Evolutionary conservation across 2,888 invertebrate genomes (phyloP).

Genomic region (Bimastos eiseni): DNA sequence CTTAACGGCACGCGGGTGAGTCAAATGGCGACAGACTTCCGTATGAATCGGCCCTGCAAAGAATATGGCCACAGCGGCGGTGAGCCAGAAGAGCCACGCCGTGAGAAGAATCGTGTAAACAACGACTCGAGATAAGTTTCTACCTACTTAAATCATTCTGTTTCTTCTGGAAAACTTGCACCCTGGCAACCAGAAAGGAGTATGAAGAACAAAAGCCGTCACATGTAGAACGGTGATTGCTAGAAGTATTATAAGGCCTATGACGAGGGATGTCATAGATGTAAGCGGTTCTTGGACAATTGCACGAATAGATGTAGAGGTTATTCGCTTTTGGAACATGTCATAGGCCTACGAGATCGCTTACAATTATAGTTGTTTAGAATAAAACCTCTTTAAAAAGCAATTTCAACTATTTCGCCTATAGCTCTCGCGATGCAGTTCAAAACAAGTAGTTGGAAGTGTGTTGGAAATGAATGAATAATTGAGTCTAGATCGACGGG

Average conservation of each 20-base stretch:
- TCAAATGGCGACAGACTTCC: not conserved
- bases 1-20: not conserved
- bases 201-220: not conserved
- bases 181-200: not conserved
- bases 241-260: not conserved
- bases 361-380: too few relatives aligned
- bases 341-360: too few relatives aligned
- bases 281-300: too few relatives aligned
- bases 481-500: too few relatives aligned
- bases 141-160: not conserved
- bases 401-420: too few relatives aligned
- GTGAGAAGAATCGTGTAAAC: conserved; percentile 13
- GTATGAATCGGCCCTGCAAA: not conserved
- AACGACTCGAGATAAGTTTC: not conserved
- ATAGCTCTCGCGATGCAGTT: too few relatives aligned
- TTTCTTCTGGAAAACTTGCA: not conserved
- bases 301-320: too few relatives aligned
- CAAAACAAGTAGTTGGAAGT: too few relatives aligned
- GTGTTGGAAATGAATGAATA: too few relatives aligned
- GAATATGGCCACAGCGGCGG: not conserved
- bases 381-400: too few relatives aligned
- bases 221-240: not conserved
- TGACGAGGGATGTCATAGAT: too few relatives aligned
- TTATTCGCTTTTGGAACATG: too few relatives aligned
- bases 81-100: not conserved